phyloP scores from a whole-genome alignment of 2,888 invertebrate species.

The Drosophila ustulata region DNA sequence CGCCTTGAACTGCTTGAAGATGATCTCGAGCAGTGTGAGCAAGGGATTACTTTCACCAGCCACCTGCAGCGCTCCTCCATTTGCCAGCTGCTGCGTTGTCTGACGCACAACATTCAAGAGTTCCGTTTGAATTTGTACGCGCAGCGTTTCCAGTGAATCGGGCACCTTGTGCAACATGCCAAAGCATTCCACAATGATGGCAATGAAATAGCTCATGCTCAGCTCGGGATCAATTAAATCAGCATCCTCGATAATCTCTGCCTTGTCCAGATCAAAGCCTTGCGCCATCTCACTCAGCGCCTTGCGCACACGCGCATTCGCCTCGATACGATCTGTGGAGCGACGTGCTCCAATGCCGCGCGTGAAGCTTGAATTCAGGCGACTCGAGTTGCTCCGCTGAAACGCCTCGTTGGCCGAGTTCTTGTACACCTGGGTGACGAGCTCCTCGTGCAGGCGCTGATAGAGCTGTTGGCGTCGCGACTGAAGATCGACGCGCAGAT shows the following conservation, averaged over 20 bases:
- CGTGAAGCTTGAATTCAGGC: conserved; percentile 87
- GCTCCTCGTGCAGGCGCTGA: conserved; percentile 89
- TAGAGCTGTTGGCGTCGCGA: conserved; percentile 87
- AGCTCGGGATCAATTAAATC: conserved; percentile 87
- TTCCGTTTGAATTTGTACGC: conserved; percentile 93
- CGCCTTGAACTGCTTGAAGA: conserved; percentile 93
- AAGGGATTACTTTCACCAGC: conserved; percentile 84
- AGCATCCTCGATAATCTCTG: conserved; percentile 87
- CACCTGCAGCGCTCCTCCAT: conserved; percentile 66
- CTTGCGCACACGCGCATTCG: conserved; percentile 86
- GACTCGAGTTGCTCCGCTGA: conserved; percentile 88
- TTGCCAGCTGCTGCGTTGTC: conserved; percentile 91
- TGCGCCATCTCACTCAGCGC: conserved; percentile 86
- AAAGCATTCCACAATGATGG: conserved; percentile 93
- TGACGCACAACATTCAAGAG: conserved; percentile 91
- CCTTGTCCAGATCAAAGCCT: conserved; percentile 83
- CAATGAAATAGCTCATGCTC: conserved; percentile 90
- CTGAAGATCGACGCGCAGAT: conserved; percentile 91
- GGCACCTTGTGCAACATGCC: conserved; percentile 93
- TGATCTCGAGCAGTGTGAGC: conserved; percentile 89
- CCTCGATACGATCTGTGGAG: conserved; percentile 87
- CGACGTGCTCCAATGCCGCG: conserved; percentile 87
- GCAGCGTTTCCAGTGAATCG: conserved; percentile 93
- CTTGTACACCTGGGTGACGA: conserved; percentile 90
- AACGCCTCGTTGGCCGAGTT: conserved; percentile 87